These are phyloP conservation scores for Epiblema foenella DNA, from an alignment of 2,888 invertebrate genomes.

Conservation along the genomic window DNA sequence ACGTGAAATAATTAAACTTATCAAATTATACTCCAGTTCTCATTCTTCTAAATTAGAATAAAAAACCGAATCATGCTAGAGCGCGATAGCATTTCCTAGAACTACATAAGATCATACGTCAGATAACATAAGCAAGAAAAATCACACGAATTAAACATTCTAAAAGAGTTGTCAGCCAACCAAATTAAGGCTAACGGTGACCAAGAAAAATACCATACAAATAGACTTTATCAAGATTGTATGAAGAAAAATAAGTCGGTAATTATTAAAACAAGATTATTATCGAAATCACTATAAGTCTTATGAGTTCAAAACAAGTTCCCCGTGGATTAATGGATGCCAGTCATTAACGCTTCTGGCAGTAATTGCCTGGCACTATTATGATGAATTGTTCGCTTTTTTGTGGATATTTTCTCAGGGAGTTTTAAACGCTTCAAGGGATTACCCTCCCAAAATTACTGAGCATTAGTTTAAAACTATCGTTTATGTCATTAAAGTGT, in stretches of 20 bases:
- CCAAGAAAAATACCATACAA: constrained; percentile 79
- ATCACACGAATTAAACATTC: constrained; percentile 74
- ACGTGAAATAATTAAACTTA: too few relatives aligned
- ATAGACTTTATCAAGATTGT: constrained; percentile 80
- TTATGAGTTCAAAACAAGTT: constrained; percentile 78
- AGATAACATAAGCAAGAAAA: constrained; percentile 73
- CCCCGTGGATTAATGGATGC: constrained; percentile 75
- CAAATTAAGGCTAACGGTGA: constrained; percentile 71
- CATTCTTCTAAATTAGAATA: constrained; percentile 30
- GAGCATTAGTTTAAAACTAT: constrained; percentile 54
- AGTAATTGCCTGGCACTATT: constrained; percentile 80
- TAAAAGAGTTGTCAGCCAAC: constrained; percentile 77
- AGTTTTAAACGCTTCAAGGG: constrained; percentile 73
- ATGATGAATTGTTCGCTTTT: constrained; percentile 81
- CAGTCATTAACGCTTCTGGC: constrained; percentile 82
- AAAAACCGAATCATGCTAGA: constrained; percentile 42
- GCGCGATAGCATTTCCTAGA: constrained; percentile 53
- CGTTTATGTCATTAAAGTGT: constrained; percentile 61
- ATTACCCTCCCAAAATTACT: constrained; percentile 66
- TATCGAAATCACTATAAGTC: constrained; percentile 80
- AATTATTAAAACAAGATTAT: constrained; percentile 83
- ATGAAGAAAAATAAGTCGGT: constrained; percentile 77
- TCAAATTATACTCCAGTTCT: constrained; percentile 35
- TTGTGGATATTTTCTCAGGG: constrained; percentile 76
- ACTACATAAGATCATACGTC: constrained; percentile 58